Percentiles rank a stretch among this genome's conserved stretches.
Evolutionary conservation across 2,797 vertebrate genomes (phyloP).

Genomic region (Notoglanidium macrostoma): DNA sequence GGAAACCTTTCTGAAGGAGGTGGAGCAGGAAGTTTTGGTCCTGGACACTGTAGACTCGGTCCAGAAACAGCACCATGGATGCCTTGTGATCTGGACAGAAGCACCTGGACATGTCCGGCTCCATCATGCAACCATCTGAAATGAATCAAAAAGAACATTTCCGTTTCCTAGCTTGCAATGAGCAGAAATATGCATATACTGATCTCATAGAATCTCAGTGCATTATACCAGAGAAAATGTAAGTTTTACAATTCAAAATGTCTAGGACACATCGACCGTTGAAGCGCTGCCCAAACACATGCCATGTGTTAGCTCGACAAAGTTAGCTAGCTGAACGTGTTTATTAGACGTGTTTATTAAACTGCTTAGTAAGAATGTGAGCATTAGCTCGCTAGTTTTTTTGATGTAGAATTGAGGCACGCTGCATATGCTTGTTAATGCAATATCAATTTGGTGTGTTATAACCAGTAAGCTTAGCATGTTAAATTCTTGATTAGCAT

Average conservation of each 20-base stretch:
- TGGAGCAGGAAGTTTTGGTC: constrained; percentile 86
- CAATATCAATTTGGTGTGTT: neutral
- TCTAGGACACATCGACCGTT: neutral
- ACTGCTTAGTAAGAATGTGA: neutral
- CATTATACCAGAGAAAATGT: neutral
- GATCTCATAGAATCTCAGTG: neutral
- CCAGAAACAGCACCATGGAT: constrained; percentile 95
- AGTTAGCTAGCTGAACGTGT: neutral
- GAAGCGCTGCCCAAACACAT: neutral
- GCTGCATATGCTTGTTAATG: neutral
- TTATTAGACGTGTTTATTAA: neutral
- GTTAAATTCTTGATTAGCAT: neutral
- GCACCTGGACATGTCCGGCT: constrained; percentile 88
- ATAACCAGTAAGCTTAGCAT: neutral
- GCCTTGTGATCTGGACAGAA: constrained; percentile 98
- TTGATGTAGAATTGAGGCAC: neutral
- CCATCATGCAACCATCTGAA: constrained; percentile 84
- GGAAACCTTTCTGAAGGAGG: constrained; percentile 89
- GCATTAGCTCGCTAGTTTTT: neutral
- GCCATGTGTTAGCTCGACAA: neutral
- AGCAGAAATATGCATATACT: neutral
- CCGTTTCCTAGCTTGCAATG: neutral
- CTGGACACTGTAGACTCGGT: constrained; percentile 92
- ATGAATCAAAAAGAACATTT: neutral
- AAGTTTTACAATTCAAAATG: neutral